Evolutionary conservation across 2,888 invertebrate genomes (phyloP).

Genomic region (Microdon myrmicae): DNA sequence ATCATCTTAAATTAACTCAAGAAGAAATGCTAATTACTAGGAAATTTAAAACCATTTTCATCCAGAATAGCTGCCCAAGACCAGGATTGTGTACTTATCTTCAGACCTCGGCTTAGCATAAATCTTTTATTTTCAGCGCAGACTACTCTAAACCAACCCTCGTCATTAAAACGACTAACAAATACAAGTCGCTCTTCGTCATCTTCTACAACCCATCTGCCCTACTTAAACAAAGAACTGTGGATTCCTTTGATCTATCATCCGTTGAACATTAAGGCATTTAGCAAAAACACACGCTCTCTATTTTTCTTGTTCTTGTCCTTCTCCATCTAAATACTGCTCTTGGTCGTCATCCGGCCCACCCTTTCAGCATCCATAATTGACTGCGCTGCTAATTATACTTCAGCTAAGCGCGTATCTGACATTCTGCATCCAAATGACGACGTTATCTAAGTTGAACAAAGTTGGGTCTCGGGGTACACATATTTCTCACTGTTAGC

Average conservation of each 20-base stretch:
- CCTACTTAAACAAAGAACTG: slow-evolving; percentile 41
- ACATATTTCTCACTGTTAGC: slow-evolving; percentile 13
- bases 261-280: slow-evolving; percentile 26
- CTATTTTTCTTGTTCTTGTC: neutral
- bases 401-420: slow-evolving; percentile 28
- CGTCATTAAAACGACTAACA: slow-evolving; percentile 20
- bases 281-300: neutral
- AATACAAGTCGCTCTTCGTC: slow-evolving; percentile 7
- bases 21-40: too few species aligned
- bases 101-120: too few species aligned
- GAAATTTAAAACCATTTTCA: too few species aligned
- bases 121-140: slow-evolving; percentile 29
- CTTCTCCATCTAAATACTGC: neutral
- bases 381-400: slow-evolving; percentile 49
- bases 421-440: slow-evolving; percentile 47
- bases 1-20: too few species aligned
- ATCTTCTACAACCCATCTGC: slow-evolving; percentile 28
- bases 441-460: slow-evolving; percentile 28
- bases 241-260: slow-evolving; percentile 47
- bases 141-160: slow-evolving; percentile 5
- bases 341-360: too few species aligned
- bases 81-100: too few species aligned
- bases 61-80: too few species aligned
- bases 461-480: slow-evolving; percentile 1
- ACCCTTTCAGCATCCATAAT: slow-evolving; percentile 40